Base-by-base conservation (phyloP, 1,140 invertebrate genomes). In the Prorops nasuta region DNA sequence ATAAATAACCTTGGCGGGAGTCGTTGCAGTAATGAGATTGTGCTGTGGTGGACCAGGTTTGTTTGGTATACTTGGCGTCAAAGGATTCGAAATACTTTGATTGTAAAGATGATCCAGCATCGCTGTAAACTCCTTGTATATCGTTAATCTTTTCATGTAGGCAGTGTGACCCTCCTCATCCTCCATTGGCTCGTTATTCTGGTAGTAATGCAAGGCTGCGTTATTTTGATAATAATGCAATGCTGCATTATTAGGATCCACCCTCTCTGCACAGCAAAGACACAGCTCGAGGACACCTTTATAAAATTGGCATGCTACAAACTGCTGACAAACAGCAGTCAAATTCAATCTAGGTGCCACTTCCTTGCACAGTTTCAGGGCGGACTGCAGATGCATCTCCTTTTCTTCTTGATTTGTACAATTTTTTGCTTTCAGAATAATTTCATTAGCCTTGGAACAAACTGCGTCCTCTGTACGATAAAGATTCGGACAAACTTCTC, bases 381-480 rank as follows among this genome's bases (percentile, higher is more conserved):
- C 90, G 50, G 89, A 86, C 28, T 84, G 77, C 1, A 97, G 74
- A 69, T 87, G 83, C 50, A 85, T 80, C 59, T 90, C 84, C 63
- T 85, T 86, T 64, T 87, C 91, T 48, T 83, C 81, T 42, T 79
- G 72, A 78, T 86, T 91, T 49, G 76, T 80, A 44, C 81, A 80
- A 35, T 58, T 83, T 71, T 88, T 90, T 0, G 91, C 88, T 66
- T 86, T 86, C 60, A 92, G 82, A 15, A 96, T 79, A 52, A 94
- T 85, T 76, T 96, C 93, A 63, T 92, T 93, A 1, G 91, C 91
- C 86, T 97, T 93, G 15, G 94, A 87, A 72, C 91, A 95, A 22
- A 93, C 89, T 14, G 94, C 96, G 81, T 98, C 96, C 81, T 99
- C 96, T 63, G 86, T 87, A 60, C 90, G 90, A 66, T 97, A 99